A percentile compares a stretch with the other conserved stretches of the same genome.
These are phyloP conservation scores for Phrynocephalus vlangalii DNA, from an alignment of 2,797 vertebrate genomes.

Conservation along the genomic window DNA sequence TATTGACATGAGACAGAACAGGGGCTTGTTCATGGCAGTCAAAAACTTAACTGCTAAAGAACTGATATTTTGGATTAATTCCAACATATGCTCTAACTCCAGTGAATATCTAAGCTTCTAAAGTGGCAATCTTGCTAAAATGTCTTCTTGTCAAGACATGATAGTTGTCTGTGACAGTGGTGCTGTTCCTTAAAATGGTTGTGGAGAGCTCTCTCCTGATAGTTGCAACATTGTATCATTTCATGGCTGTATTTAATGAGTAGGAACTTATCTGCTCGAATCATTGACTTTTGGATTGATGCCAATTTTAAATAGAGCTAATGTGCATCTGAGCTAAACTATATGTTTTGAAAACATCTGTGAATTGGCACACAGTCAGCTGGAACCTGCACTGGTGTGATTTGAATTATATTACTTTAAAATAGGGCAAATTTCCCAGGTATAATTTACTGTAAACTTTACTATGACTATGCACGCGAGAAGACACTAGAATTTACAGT, in stretches of 20 bases:
- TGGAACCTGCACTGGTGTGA: conserved; percentile 32
- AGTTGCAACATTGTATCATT: conserved; percentile 1
- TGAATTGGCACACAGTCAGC: conserved; percentile 23
- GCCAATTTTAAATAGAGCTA: conserved; percentile 2
- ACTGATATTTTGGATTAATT: conserved; percentile 60
- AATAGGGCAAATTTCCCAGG: conserved; percentile 28
- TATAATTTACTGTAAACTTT: conserved; percentile 14
- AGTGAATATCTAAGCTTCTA: conserved; percentile 58
- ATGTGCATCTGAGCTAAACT: conserved; percentile 22
- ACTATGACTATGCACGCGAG: background rate
- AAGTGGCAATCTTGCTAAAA: conserved; percentile 71
- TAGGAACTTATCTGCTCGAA: conserved; percentile 29
- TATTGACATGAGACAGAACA: conserved; percentile 57
- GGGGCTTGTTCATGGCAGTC: conserved; percentile 57
- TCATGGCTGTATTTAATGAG: conserved; percentile 31
- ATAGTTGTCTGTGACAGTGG: conserved; percentile 44
- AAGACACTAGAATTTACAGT: background rate
- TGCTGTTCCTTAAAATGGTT: conserved; percentile 46
- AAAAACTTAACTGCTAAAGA: conserved; percentile 63
- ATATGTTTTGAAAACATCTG: conserved; percentile 44
- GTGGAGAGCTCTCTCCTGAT: conserved; percentile 45
- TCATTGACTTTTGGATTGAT: conserved; percentile 16
- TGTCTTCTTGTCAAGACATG: conserved; percentile 68
- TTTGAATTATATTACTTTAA: conserved; percentile 35
- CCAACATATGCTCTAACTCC: conserved; percentile 72